Evolutionary conservation across 2,797 vertebrate species (phyloP), one percentile per base, ranked within the genome.

Genomic region (Alca torda): DNA sequence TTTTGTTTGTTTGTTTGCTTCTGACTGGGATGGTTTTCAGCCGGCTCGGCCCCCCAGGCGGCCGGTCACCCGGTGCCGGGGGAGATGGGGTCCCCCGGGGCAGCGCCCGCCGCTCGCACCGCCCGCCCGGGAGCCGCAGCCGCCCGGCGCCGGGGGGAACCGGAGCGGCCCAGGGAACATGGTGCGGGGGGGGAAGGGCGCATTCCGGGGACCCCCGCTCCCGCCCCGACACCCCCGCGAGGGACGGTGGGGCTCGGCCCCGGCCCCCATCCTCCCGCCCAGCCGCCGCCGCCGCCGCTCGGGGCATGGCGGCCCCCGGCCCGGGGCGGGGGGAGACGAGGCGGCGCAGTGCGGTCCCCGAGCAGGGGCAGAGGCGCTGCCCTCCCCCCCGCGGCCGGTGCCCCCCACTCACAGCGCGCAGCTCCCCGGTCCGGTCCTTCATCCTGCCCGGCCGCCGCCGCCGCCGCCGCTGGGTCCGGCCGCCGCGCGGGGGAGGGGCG

Each of bases 391-490:
- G 16, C 25, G 16, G 26, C n/a, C 10, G 5, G 69, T 9, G 13
- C 45, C 87, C 81, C 78, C 35, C 39, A 94, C 94, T 94, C 83
- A 94, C 94, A 6, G 94, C 94, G 20, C 94, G 94, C 92, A 95
- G 89, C 89, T 92, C 92, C 41, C 94, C 94, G 45, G 89, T 95
- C 78, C 94, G 89, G 79, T 95, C 94, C 89, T 94, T 94, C 94
- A 90, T 94, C 78, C 16, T 84, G 86, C 89, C 81, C 54, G 16
- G 75, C 79, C 56, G 65, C 83, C 46, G 63, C 70, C 65, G 75
- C 79, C 56, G 65, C 83, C 46, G 63, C 70, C 65, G 75, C 75
- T 67, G 74, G 77, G 43, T 76, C 63, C 77, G 63, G 77, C 2
- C 64, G 31, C 75, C 53, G 61, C 56, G 60, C 88, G 61, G 64